These are phyloP conservation scores for Eulacestoma nigropectus DNA, from an alignment of 2,113 vertebrate species.

Conservation along the genomic window DNA sequence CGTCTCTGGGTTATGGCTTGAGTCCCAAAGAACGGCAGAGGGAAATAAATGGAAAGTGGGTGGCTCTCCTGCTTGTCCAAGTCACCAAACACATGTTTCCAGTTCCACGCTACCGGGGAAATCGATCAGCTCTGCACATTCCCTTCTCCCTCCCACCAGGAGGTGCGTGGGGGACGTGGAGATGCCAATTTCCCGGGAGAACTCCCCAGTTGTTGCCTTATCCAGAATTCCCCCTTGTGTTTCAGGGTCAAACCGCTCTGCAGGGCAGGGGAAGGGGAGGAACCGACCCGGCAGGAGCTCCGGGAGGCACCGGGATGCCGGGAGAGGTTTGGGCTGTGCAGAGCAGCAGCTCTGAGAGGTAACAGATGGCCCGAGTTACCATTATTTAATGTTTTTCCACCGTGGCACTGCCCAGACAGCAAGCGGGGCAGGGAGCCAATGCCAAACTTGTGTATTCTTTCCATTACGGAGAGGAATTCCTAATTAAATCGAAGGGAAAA, in stretches of 20 bases:
- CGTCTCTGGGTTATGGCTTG: background rate
- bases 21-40: background rate
- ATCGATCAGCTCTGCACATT: accelerated
- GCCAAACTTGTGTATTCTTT: background rate
- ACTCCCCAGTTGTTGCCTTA: background rate
- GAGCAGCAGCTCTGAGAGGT: background rate
- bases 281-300: accelerated
- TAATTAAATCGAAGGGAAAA: background rate
- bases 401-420: background rate
- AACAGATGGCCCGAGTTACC: background rate
- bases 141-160: background rate
- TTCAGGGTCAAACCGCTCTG: background rate
- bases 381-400: background rate
- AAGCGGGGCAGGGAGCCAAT: background rate
- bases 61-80: background rate
- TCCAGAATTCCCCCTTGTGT: background rate
- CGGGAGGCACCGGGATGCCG: background rate
- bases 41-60: background rate
- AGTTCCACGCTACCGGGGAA: background rate
- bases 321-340: background rate
- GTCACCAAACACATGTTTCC: background rate
- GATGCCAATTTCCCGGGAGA: background rate
- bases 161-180: accelerated
- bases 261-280: background rate
- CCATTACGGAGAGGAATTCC: background rate